Percentiles rank a stretch among this genome's conserved stretches.
Evolutionary conservation across 2,888 invertebrate genomes (phyloP).

Genomic region (Cecidostiba fungosa): DNA sequence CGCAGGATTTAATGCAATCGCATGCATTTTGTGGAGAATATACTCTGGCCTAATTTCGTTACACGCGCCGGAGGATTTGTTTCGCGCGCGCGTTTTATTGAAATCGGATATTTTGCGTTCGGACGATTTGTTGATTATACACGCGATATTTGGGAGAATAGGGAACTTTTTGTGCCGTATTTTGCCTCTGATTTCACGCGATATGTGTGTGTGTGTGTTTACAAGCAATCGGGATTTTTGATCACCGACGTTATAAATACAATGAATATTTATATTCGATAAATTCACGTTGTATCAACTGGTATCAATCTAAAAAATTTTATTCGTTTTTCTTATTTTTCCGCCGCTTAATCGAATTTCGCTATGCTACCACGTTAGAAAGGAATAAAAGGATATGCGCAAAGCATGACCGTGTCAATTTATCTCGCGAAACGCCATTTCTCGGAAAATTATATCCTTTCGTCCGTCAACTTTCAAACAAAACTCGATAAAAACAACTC

Average conservation of each 20-base stretch:
- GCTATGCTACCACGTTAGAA: no score
- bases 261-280: not conserved
- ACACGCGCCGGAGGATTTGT: not conserved
- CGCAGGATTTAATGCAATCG: not conserved
- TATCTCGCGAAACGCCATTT: no score
- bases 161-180: not conserved
- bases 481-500: no score
- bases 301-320: no score
- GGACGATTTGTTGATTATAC: no score
- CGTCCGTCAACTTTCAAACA: no score
- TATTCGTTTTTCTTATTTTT: no score
- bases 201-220: not conserved
- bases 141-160: no score
- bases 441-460: no score
- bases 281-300: not conserved
- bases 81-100: not conserved
- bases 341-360: no score
- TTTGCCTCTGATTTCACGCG: not conserved
- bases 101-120: conserved; percentile 35
- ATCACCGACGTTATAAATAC: not conserved
- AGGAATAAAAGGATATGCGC: no score
- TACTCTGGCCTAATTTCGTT: conserved; percentile 37
- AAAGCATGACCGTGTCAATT: no score
- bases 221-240: not conserved
- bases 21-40: not conserved